Percentiles rank a stretch among this genome's conserved stretches.
phyloP scores from a whole-genome alignment of 2,888 invertebrate genomes.

The Bugulina stolonifera region DNA sequence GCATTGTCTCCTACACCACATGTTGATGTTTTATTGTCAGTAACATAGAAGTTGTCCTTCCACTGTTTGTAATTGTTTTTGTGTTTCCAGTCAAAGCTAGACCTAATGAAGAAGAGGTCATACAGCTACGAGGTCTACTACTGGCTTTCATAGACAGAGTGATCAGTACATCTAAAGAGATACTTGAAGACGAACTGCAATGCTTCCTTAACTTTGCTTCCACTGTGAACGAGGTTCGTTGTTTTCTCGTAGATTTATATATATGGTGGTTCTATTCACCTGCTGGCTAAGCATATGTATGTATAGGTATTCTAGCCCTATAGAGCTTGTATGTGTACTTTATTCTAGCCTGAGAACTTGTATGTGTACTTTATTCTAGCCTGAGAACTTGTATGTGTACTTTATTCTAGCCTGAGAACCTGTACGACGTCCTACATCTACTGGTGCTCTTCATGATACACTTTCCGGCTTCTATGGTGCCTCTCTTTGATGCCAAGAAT shows the following conservation, averaged over 20 bases:
- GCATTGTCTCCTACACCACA: no score
- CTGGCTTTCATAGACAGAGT: slow-evolving; percentile 89
- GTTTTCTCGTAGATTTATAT: no score
- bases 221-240: slow-evolving; percentile 86
- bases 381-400: background rate
- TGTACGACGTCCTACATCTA: slow-evolving; percentile 95
- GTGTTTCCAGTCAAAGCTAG: slow-evolving; percentile 60
- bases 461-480: slow-evolving; percentile 97
- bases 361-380: slow-evolving; percentile 24
- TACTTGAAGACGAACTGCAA: slow-evolving; percentile 97
- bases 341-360: no score
- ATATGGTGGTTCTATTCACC: background rate
- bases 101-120: slow-evolving; percentile 82
- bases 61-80: no score
- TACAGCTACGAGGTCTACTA: slow-evolving; percentile 89
- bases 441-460: slow-evolving; percentile 94
- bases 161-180: slow-evolving; percentile 80
- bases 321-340: no score
- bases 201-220: slow-evolving; percentile 95
- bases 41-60: no score
- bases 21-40: no score
- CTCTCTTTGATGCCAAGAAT: slow-evolving; percentile 94
- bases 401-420: slow-evolving; percentile 76
- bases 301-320: no score
- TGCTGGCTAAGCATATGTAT: no score